Evolutionary conservation across 35 echinoderm and acorn worm species (phyloP).

Genomic region (Apostichopus japonicus): DNA sequence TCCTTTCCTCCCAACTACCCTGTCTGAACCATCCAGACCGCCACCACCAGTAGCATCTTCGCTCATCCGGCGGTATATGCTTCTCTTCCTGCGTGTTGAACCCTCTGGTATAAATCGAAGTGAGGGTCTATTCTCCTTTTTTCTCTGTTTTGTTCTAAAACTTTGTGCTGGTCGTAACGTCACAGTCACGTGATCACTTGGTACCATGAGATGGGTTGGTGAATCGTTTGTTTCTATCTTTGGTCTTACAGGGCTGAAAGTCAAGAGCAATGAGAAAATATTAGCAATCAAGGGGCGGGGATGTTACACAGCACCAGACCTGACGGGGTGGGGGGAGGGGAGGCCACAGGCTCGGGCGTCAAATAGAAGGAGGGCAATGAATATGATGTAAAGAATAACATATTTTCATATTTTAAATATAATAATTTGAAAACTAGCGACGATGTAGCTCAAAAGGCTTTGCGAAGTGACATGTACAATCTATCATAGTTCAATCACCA

Average conservation of each 20-base stretch:
- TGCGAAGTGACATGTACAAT: no score
- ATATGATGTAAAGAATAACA: no score
- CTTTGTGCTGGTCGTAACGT: neutral
- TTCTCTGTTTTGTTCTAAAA: neutral
- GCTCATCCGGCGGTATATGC: neutral
- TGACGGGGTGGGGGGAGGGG: no score
- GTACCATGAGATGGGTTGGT: neutral
- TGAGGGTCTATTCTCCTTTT: constrained; percentile 8
- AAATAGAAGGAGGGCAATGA: no score
- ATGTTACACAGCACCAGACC: no score
- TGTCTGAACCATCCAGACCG: neutral
- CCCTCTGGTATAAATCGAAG: constrained; percentile 38
- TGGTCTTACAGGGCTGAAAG: neutral
- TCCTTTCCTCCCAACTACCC: neutral
- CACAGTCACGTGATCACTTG: neutral
- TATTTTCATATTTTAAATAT: no score
- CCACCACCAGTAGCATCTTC: neutral
- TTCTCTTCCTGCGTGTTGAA: neutral
- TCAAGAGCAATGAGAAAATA: no score
- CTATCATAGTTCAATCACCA: no score
- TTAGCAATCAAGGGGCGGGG: no score
- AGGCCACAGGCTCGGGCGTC: no score
- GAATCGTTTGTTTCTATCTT: neutral
- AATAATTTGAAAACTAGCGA: no score
- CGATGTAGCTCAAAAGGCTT: no score